Evolutionary conservation across 2,888 invertebrate genomes (phyloP), one percentile per base, ranked within the genome.

Genomic region (Pristionchus maxplancki): DNA sequence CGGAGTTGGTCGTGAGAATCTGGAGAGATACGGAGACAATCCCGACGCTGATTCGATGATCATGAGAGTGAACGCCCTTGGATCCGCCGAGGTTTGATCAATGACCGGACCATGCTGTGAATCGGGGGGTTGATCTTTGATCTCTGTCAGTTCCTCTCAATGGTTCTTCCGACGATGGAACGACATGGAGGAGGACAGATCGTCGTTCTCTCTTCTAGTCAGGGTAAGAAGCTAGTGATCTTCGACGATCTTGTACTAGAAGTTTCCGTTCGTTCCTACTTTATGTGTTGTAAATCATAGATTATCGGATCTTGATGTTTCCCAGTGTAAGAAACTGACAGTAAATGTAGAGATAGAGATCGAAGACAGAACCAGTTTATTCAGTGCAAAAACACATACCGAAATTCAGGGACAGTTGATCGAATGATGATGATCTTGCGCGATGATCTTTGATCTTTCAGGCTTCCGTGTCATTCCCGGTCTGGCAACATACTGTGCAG

Each of bases 11-110:
- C 90, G 93, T 28, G 92, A 93, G 74, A 90, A 93, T 58, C 83
- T 94, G 40, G 94, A 94, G 88, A 90, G 93, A 24, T 94, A 92
- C 88, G 94, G 94, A 9, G 94, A 94, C 88, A 92, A 92, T 67
- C 93, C 93, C 62, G 90, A 90, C 34, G 93, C 93, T 34, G 94
- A 94, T 89, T 81, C 89, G 13, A 92, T 92, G 78, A 92, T 94
- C n/a, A 89, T 94, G 81, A 91, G 90, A 58, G 94, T 94, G 28
- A 94, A 94, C 88, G 94, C 91, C 37, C 88, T 93, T 31, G 94
- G 94, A 50, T 90, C 93, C 5, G 93, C 93, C 31, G 93, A 93
- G 89, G 93, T 91, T 67, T 44, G 31, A 62, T 58, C 64, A 58
- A 53, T 83, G 53, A 34, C 34, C 53, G n/a, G n/a, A n/a, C n/a